These are phyloP conservation scores for Monochamus alternatus DNA, from an alignment of 2,888 invertebrate genomes.

Conservation along the genomic window DNA sequence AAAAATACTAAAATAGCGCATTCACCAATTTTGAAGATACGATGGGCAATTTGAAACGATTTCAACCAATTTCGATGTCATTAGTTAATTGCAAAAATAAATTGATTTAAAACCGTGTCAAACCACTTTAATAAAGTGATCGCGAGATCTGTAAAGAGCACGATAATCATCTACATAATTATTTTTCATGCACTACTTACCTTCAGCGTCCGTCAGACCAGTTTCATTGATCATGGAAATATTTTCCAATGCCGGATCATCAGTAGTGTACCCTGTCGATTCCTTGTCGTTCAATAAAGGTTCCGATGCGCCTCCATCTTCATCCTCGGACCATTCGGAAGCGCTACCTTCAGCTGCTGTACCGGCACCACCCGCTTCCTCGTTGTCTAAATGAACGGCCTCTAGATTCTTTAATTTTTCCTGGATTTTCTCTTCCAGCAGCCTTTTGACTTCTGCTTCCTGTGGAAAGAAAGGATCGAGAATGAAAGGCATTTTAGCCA, in stretches of 20 bases:
- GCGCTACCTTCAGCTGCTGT: conserved; percentile 78
- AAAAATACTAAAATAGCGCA: too few relatives aligned
- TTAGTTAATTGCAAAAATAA: too few relatives aligned
- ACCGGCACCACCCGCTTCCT: conserved; percentile 64
- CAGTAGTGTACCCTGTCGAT: conserved; percentile 89
- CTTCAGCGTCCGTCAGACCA: conserved; percentile 90
- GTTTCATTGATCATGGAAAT: conserved; percentile 89
- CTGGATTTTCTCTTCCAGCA: conserved; percentile 71
- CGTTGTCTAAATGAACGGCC: conserved; percentile 50
- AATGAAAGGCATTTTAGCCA: background rate
- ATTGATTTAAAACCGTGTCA: too few relatives aligned
- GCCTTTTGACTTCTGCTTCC: conserved; percentile 72
- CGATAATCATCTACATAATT: too few relatives aligned
- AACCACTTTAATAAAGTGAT: too few relatives aligned
- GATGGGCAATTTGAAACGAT: too few relatives aligned
- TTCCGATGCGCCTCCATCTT: conserved; percentile 78
- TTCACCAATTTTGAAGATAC: too few relatives aligned
- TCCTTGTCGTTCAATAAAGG: conserved; percentile 73
- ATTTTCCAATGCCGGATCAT: conserved; percentile 89
- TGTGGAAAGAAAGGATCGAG: conserved; percentile 48
- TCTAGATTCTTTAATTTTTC: conserved; percentile 67
- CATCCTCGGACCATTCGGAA: conserved; percentile 87
- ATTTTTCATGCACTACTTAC: conserved; percentile 59
- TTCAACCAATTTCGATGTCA: too few relatives aligned
- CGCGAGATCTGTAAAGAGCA: too few relatives aligned